Base-by-base conservation (phyloP, 92 coral and sea anemone genomes). In the Palythoa caribaeorum region DNA sequence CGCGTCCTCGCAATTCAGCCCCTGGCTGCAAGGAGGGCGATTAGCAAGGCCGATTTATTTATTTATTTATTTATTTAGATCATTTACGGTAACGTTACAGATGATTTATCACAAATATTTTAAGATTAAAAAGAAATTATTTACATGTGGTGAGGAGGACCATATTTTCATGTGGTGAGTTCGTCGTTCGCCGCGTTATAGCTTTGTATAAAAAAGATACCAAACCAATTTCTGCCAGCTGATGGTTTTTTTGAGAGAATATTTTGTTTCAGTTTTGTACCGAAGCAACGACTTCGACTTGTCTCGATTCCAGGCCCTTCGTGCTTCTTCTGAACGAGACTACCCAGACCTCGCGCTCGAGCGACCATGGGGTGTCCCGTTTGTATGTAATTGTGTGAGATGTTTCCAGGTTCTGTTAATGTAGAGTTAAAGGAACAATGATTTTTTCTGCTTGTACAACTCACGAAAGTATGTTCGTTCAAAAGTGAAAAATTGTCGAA, bases 401-500 rank as follows among this genome's bases (percentile, higher is more conserved):
- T 39, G 77, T 72, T 72, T 5, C 79, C 60, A 75, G 60, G 79
- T 75, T 48, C 55, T 75, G 16, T 75, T 60, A 75, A n/a, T 9
- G 62, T 60, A 75, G 77, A 39, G 77, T 72, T 72, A 72, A 75
- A 75, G 79, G 79, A 75, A 75, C 79, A 14, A 75, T 75, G 79
- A 73, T 73, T 39, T 75, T 75, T 75, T 75, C 55, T 75, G 60
- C 2, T 75, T 75, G 79, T 75, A 75, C 9, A 75, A 75, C 79
- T 75, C 79, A 75, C 55, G 79, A 75, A 75, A 75, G 79, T 75
- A 75, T 35, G 55, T 75, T 75, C 79, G 79, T 75, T 75, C 15
- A 75, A 75, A 75, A 75, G 79, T 75, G 54, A 57, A 73, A 38
- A 3, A 14, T 73, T 73, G 36, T 73, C 78, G 78, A 73, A 66